phyloP scores from a whole-genome alignment of 1,140 invertebrate species.

The Leptonema lineaticorne region DNA sequence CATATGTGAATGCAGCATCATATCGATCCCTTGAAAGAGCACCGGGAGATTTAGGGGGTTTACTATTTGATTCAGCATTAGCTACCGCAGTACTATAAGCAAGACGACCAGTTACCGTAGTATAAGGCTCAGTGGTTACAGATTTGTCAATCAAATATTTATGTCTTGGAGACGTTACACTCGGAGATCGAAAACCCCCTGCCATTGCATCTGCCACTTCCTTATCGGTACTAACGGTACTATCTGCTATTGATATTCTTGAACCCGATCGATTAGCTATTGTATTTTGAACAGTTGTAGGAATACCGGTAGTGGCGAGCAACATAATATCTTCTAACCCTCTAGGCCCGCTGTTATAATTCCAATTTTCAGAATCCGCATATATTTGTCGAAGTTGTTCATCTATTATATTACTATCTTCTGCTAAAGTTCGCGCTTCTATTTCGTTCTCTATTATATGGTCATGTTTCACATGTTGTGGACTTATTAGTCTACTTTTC shows the following conservation, averaged over 20 bases:
- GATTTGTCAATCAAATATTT: conserved; percentile 57
- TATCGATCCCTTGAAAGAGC: conserved; percentile 54
- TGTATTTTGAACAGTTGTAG: conserved; percentile 39
- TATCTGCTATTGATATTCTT: conserved; percentile 58
- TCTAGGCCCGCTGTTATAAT: conserved; percentile 64
- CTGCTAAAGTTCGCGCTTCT: conserved; percentile 60
- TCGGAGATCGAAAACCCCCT: conserved; percentile 47
- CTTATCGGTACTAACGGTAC: conserved; percentile 54
- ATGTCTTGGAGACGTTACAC: conserved; percentile 57
- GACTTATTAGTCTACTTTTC: conserved; percentile 67
- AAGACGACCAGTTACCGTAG: conserved; percentile 59
- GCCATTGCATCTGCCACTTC: conserved; percentile 57
- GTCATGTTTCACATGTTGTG: conserved; percentile 48
- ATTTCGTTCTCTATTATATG: conserved; percentile 53
- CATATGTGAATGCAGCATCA: conserved; percentile 51
- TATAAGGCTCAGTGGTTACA: conserved; percentile 57
- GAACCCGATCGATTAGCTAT: conserved; percentile 57
- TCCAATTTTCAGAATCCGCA: conserved; percentile 70
- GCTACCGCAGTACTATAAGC: conserved; percentile 62
- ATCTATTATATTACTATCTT: conserved; percentile 68
- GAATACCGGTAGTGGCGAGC: conserved; percentile 46
- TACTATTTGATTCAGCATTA: conserved; percentile 58
- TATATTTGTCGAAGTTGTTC: conserved; percentile 70
- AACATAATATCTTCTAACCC: conserved; percentile 60
- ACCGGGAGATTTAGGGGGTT: conserved; percentile 54